phyloP scores from a whole-genome alignment of 1,140 invertebrate species.

The Oppia nitens region DNA sequence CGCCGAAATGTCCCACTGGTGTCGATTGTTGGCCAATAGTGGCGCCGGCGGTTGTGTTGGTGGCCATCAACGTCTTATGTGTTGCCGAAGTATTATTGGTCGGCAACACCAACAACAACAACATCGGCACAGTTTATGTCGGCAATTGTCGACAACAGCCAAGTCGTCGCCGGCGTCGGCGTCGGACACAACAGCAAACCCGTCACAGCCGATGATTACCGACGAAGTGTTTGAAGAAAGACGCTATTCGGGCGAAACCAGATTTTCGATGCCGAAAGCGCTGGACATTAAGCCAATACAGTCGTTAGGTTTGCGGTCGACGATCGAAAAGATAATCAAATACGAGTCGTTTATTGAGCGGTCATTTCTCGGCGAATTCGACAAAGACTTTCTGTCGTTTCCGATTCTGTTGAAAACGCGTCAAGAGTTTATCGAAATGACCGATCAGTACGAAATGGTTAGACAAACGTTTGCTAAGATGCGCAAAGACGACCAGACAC shows the following conservation, averaged over 20 bases:
- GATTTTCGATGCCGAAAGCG: not conserved
- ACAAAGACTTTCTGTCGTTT: constrained; percentile 17
- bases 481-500: not conserved
- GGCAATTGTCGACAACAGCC: not conserved
- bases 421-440: constrained; percentile 11
- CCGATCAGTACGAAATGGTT: constrained; percentile 14
- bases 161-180: not conserved
- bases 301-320: not conserved
- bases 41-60: no score
- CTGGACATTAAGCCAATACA: constrained; percentile 3
- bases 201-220: not conserved
- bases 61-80: no score
- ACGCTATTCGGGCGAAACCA: not conserved
- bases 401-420: constrained; percentile 15
- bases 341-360: constrained; percentile 10
- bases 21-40: no score
- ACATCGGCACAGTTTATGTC: no score
- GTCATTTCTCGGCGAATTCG: constrained; percentile 9
- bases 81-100: no score
- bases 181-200: not conserved
- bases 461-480: not conserved
- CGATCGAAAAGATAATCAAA: constrained; percentile 15
- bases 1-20: no score
- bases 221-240: no score
- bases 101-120: no score